Conservation (phyloP, 2,888 invertebrate genomes). For the Congeria kusceri region DNA sequence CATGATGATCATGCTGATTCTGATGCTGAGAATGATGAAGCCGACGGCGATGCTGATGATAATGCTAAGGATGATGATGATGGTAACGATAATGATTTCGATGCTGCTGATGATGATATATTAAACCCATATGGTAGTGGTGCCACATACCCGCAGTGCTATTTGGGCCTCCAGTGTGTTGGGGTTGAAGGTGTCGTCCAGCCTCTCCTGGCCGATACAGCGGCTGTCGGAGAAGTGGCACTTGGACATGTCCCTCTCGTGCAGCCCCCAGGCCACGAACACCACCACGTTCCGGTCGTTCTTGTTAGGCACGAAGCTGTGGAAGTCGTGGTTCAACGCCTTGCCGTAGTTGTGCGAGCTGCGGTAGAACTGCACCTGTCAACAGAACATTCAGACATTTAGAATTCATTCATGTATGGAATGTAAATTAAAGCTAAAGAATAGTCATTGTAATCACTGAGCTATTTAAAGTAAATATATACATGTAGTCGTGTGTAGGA, state of each 20-base stretch:
- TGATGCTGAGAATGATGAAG: no score
- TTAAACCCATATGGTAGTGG: no score
- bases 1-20: no score
- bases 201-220: slow-evolving; percentile 72
- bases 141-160: slow-evolving; percentile 72
- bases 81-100: no score
- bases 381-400: not conserved
- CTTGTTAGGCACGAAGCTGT: slow-evolving; percentile 68
- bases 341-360: slow-evolving; percentile 72
- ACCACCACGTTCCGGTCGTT: slow-evolving; percentile 64
- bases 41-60: no score
- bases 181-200: slow-evolving; percentile 76
- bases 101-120: no score
- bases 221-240: slow-evolving; percentile 78
- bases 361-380: slow-evolving; percentile 75
- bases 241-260: slow-evolving; percentile 70
- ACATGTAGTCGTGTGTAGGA: no score
- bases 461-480: no score
- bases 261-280: slow-evolving; percentile 77
- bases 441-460: no score
- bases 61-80: no score
- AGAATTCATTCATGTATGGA: no score
- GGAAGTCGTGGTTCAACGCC: slow-evolving; percentile 61
- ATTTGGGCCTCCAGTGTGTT: slow-evolving; percentile 74
- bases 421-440: no score